Evolutionary conservation across 2,888 invertebrate genomes (phyloP).

Genomic region (Oegoconia quadripuncta): DNA sequence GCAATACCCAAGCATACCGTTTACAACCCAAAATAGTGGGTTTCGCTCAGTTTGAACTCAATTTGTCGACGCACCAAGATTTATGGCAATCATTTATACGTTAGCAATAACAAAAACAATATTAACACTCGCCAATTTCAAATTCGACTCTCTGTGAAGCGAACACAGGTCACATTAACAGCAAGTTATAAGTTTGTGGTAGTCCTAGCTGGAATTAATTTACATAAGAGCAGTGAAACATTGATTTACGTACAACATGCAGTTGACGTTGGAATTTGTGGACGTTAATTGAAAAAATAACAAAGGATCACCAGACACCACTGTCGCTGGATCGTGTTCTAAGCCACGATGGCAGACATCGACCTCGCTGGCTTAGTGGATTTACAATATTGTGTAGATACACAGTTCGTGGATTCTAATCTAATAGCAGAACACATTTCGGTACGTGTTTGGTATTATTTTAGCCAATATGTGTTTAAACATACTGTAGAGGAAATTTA

Average conservation of each 20-base stretch:
- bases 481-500: no score
- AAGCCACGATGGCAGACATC: no score
- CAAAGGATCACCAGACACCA: background rate
- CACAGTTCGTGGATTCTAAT: background rate
- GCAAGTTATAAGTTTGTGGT: background rate
- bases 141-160: conserved; percentile 4
- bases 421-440: no score
- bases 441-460: no score
- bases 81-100: conserved; percentile 12
- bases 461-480: no score
- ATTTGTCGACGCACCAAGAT: conserved; percentile 6
- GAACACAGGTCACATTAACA: conserved; percentile 14
- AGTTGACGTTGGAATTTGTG: conserved; percentile 23
- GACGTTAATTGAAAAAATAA: conserved; percentile 6
- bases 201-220: conserved; percentile 31
- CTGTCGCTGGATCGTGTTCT: background rate
- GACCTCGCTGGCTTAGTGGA: no score
- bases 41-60: conserved; percentile 1
- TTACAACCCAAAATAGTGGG: no score
- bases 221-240: conserved; percentile 30
- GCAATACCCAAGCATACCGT: no score
- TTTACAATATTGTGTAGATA: background rate
- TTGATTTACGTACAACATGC: conserved; percentile 34
- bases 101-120: conserved; percentile 2
- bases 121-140: conserved; percentile 2